Evolutionary conservation across 2,888 invertebrate species (phyloP).

Genomic region (Rhorus exstirpatorius): DNA sequence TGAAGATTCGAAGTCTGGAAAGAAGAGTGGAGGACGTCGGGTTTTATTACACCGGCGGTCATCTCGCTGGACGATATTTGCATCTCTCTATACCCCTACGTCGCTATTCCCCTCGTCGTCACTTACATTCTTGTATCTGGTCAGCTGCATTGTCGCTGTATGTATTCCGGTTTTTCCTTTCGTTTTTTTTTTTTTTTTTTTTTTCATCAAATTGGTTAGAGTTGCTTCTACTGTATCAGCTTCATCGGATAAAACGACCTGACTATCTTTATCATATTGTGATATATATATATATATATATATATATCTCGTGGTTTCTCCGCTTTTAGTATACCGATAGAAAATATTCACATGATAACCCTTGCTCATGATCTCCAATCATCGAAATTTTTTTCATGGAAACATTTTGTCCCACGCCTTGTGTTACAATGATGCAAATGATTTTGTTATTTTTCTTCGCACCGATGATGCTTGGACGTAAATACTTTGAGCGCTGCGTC

Average conservation of each 20-base stretch:
- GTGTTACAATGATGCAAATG: too few species aligned
- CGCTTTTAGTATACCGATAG: too few species aligned
- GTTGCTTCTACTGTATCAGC: slow-evolving; percentile 1
- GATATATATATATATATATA: neutral
- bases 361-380: too few species aligned
- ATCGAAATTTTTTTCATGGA: too few species aligned
- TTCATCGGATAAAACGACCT: slow-evolving; percentile 17
- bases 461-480: too few species aligned
- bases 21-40: slow-evolving; percentile 27
- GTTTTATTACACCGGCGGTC: slow-evolving; percentile 48
- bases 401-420: too few species aligned
- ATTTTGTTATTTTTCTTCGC: too few species aligned
- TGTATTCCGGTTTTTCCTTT: slow-evolving; percentile 38
- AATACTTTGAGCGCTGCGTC: too few species aligned
- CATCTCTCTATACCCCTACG: slow-evolving; percentile 14
- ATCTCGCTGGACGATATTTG: slow-evolving; percentile 51
- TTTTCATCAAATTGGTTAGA: too few species aligned
- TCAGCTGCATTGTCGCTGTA: slow-evolving; percentile 37
- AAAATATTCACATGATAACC: too few species aligned
- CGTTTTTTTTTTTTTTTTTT: slow-evolving; percentile 27
- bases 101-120: neutral
- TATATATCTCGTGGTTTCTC: too few species aligned
- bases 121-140: slow-evolving; percentile 28
- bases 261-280: slow-evolving; percentile 8
- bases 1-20: neutral